These are phyloP conservation scores for Creontiades dilutus DNA, from an alignment of 2,888 invertebrate species.

Conservation along the genomic window DNA sequence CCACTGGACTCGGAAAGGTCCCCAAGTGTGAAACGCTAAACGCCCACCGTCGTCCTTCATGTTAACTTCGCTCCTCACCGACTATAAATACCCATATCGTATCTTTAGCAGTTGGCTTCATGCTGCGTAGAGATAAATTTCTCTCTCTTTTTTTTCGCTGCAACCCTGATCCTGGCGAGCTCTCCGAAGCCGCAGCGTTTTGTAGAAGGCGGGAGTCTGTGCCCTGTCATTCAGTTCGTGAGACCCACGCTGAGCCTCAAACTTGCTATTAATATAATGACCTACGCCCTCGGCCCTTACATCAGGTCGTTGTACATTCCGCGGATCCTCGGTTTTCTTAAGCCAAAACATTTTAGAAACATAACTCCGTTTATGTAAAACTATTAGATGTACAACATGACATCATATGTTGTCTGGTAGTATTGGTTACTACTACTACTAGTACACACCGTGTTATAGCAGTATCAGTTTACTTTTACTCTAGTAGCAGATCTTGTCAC, in stretches of 20 bases:
- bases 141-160: not conserved
- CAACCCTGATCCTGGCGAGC: not conserved
- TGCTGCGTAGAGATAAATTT: not conserved
- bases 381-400: too few species aligned
- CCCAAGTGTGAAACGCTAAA: slow-evolving; percentile 26
- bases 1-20: slow-evolving; percentile 8
- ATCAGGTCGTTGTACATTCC: slow-evolving; percentile 3
- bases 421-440: too few species aligned
- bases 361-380: too few species aligned
- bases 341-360: too few species aligned
- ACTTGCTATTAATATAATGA: slow-evolving; percentile 61
- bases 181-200: not conserved
- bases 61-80: slow-evolving; percentile 21
- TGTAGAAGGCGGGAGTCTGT: not conserved
- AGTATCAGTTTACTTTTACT: too few species aligned
- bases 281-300: slow-evolving; percentile 56
- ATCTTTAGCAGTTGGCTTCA: not conserved
- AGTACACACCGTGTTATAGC: too few species aligned
- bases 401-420: too few species aligned
- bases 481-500: too few species aligned
- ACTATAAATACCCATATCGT: not conserved
- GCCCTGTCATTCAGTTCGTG: slow-evolving; percentile 3
- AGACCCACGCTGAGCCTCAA: slow-evolving; percentile 55
- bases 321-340: not conserved
- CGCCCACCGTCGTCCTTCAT: slow-evolving; percentile 31